Base-by-base conservation (phyloP, 1,140 invertebrate genomes). In the Ceratitis capitata region DNA sequence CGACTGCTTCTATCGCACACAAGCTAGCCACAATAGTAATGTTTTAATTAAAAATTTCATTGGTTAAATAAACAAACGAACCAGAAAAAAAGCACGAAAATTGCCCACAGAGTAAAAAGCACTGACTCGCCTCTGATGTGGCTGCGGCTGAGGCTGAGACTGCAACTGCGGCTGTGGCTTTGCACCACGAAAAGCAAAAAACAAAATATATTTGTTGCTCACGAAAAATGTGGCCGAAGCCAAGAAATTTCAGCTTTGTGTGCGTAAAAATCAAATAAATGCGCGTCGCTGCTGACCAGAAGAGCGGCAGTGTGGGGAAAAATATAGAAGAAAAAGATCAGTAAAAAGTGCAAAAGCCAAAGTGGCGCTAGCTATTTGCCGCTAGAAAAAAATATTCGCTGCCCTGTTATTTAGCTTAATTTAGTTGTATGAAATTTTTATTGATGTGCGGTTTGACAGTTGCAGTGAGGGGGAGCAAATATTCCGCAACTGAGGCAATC, bases 11-110 rank as follows among this genome's bases (percentile, higher is more conserved):
- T 16, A 12, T 26, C 23, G 23, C 29, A 7, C 23, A n/a, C n/a
- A n/a, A 7, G 4, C 14, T 39, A 78, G 32, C 69, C 69, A n/a
- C 69, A 45, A 35, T 45, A 45, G 19, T 78, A 78, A 26, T 74
- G 32, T 78, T 78, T 78, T 78, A 78, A 78, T 45, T 78, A 78
- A 78, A n/a, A 78, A 78, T 78, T 47, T 78, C 69, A 78, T 78
- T 45, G 69, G 69, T 45, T 78, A 78, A 78, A 78, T 78, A 78
- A 78, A 78, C 69, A 78, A 78, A 45, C 69, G 26, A 42, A 78
- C 7, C 39, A 78, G 26, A 42, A 69, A n/a, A n/a, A n/a, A n/a
- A n/a, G n/a, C n/a, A n/a, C n/a, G 23, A 12, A 42, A 7, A 47
- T 4, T 3, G 32, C 7, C 19, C 1, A 23, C 32, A 19, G 39